Conservation (phyloP, 2,113 vertebrate species). For the Loxodonta africana region DNA sequence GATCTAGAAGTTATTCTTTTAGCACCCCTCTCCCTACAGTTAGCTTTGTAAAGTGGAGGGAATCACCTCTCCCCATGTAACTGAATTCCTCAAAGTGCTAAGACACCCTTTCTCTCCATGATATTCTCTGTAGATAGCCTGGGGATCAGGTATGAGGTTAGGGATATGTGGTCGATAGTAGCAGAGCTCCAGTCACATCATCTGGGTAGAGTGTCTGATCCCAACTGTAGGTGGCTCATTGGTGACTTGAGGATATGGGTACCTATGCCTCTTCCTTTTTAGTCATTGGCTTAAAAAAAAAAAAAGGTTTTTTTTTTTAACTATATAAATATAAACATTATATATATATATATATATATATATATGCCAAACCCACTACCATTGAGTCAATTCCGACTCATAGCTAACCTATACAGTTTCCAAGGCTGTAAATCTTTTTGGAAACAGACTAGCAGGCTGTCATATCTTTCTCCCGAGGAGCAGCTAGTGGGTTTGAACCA, state of each 20-base stretch:
- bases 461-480: no score
- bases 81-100: background rate
- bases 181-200: background rate
- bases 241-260: background rate
- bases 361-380: no score
- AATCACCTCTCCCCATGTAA: background rate
- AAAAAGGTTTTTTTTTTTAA: background rate
- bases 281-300: background rate
- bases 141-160: background rate
- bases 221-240: background rate
- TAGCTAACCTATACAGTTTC: no score
- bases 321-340: background rate
- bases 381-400: no score
- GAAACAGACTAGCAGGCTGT: no score
- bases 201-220: background rate
- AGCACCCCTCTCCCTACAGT: background rate
- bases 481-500: no score
- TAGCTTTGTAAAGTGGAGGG: background rate
- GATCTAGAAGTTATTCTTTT: background rate
- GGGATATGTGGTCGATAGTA: accelerated
- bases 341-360: background rate
- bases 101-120: background rate
- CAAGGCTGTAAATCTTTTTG: no score
- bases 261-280: background rate
- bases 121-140: no score